Conservation (phyloP, 2,113 vertebrate genomes). For the Phycodurus eques region DNA sequence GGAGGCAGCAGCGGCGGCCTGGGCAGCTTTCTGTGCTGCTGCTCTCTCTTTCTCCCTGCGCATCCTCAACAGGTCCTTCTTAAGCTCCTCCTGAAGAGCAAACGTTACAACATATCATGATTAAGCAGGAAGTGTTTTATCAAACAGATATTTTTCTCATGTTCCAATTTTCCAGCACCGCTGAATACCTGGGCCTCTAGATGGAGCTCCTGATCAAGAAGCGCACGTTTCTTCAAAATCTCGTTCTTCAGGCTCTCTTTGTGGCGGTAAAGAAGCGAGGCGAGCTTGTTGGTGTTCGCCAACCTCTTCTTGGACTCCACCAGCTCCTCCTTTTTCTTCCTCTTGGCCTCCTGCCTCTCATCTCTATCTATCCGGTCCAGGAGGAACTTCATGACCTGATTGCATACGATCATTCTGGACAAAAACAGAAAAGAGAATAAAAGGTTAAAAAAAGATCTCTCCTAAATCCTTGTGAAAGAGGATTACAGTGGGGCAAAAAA, state of each 20-base stretch:
- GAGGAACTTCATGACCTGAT: conserved; percentile 99
- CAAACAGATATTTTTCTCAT: neutral
- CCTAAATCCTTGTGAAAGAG: neutral
- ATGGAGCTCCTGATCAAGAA: conserved; percentile 96
- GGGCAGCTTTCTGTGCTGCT: conserved; percentile 69
- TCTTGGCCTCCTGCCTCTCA: conserved; percentile 93
- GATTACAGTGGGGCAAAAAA: neutral
- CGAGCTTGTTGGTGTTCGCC: conserved; percentile 92
- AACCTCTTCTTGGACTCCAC: conserved; percentile 93
- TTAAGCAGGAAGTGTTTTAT: conserved; percentile 5
- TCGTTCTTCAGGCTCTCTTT: conserved; percentile 96
- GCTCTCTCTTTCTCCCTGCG: conserved; percentile 88
- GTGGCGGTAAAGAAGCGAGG: conserved; percentile 93
- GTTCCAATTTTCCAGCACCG: neutral
- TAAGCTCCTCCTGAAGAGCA: conserved; percentile 88
- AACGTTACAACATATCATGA: neutral
- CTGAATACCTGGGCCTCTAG: conserved; percentile 88
- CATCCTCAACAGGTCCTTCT: conserved; percentile 84
- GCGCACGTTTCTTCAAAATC: conserved; percentile 93
- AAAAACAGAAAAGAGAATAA: neutral
- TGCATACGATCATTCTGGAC: conserved; percentile 96
- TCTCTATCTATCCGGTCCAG: conserved; percentile 98
- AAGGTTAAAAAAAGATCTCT: neutral
- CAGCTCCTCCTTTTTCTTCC: conserved; percentile 89
- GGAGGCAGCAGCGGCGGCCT: conserved; percentile 44